Evolutionary conservation across 2,797 vertebrate genomes (phyloP), one percentile per base, ranked within the genome.

Genomic region (Pygocentrus nattereri): DNA sequence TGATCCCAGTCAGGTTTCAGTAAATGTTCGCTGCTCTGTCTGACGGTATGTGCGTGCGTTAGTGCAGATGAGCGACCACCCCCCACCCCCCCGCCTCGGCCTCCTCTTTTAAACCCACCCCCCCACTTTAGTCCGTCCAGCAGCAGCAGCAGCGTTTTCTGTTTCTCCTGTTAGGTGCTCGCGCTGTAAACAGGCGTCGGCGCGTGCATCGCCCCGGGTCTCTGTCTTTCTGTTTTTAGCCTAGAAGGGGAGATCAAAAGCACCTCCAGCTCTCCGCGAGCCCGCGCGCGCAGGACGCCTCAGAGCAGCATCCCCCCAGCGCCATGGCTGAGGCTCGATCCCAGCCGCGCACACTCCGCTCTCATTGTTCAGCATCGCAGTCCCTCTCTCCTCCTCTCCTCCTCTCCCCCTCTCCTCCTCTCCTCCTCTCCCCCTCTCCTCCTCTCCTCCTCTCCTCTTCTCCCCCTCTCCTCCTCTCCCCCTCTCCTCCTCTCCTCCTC

Each of bases 21-120:
- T 76, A 86, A 77, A 77, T 65, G 67, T 49, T 83, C 69, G 34
- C 61, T 31, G 50, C 76, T 73, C 73, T 84, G 86, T 88, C 92
- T 91, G 89, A 90, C 90, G 92, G 92, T 89, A 93, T 91, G 90
- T 12, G 27, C 59, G 56, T 15, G 58, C 23, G 58, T 90, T 91
- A 91, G 91, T 92, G 92, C 92, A 88, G 93, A 92, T 89, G 90
- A 91, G 87, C 89, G 91, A 87, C 90, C 88, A 89, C 65, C 76
- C 41, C 82, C 84, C 87, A 80, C 88, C 88, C 85, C 80, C 41
- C 41, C 41, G 79, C 58, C 12, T 58, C 21, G 54, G 21, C 7
- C 54, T 21, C 21, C 54, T 58, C 21, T 44, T 44, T 44, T 44
- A 44, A 44, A 10, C 41, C 41, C 41, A n/a, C 41, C 41, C n/a